A percentile compares a stretch with the other conserved stretches of the same genome.
These are phyloP conservation scores for Microcebus tavaratra DNA, from an alignment of 2,113 vertebrate species.

Conservation along the genomic window DNA sequence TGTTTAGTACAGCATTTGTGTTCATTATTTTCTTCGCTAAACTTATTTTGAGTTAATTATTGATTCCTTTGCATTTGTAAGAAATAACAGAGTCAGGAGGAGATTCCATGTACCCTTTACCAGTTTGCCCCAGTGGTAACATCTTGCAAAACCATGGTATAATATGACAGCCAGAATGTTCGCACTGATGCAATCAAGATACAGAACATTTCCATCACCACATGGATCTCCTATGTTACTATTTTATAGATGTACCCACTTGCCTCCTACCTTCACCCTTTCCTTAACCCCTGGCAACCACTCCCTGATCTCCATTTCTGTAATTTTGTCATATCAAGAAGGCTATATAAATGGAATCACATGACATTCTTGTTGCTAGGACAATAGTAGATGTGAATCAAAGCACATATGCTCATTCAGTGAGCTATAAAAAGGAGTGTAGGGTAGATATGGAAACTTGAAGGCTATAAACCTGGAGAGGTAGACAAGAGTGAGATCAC, in stretches of 20 bases:
- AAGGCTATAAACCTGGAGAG: background rate
- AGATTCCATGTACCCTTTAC: background rate
- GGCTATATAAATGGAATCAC: background rate
- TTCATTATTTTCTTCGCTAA: background rate
- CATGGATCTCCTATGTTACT: background rate
- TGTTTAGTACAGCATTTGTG: background rate
- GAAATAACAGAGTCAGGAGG: background rate
- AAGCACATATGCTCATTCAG: background rate
- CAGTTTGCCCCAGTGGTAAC: background rate
- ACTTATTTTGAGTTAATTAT: background rate
- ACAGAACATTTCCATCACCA: background rate
- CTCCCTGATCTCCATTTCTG: background rate
- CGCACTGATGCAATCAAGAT: no score
- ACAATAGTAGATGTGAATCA: background rate
- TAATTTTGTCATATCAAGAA: background rate
- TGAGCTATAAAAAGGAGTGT: background rate
- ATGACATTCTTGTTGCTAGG: background rate
- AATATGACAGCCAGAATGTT: background rate
- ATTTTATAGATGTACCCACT: background rate
- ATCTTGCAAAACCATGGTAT: background rate
- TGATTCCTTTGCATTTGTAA: background rate
- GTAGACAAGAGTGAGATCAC: background rate
- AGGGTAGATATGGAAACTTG: background rate
- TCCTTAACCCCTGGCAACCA: background rate
- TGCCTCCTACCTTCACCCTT: background rate